Percentiles rank a stretch among this genome's conserved stretches.
Conservation (phyloP, 37 sponge, comb jelly and placozoan genomes). For the Cladorhizidae sp. region DNA sequence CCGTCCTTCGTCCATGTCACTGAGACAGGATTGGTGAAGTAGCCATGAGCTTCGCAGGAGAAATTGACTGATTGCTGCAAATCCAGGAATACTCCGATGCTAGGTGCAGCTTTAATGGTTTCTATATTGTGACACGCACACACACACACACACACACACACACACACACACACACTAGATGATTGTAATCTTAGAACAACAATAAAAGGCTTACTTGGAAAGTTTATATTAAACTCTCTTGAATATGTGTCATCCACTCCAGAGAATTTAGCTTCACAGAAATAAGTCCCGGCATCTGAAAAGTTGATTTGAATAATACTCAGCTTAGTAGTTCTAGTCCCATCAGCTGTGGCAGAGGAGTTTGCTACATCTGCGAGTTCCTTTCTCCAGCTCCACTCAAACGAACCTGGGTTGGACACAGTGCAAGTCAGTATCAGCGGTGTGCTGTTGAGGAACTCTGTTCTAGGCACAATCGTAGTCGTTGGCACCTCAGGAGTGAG, state of each 20-base stretch:
- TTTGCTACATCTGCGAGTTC: neutral
- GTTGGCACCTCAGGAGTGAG: neutral
- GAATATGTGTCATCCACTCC: neutral
- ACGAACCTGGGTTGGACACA: constrained; percentile 11
- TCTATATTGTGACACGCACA: neutral
- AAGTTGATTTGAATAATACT: constrained; percentile 11
- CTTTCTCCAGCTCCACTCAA: constrained; percentile 36
- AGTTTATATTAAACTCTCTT: neutral
- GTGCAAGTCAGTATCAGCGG: constrained; percentile 26
- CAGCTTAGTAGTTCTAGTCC: constrained; percentile 40
- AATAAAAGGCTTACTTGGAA: neutral
- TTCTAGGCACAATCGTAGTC: neutral
- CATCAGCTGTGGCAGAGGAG: constrained; percentile 10
- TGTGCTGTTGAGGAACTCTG: constrained; percentile 10
- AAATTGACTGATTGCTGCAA: neutral
- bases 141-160: no score
- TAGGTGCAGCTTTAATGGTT: neutral
- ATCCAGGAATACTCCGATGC: neutral
- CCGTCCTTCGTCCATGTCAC: neutral
- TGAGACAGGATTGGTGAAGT: neutral
- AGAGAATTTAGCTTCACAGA: constrained; percentile 11
- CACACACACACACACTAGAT: no score
- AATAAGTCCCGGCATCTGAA: constrained; percentile 24
- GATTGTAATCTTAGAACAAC: neutral
- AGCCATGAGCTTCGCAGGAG: constrained; percentile 22